Conservation (phyloP, 2,888 invertebrate genomes). For the Pterostichus madidus region DNA sequence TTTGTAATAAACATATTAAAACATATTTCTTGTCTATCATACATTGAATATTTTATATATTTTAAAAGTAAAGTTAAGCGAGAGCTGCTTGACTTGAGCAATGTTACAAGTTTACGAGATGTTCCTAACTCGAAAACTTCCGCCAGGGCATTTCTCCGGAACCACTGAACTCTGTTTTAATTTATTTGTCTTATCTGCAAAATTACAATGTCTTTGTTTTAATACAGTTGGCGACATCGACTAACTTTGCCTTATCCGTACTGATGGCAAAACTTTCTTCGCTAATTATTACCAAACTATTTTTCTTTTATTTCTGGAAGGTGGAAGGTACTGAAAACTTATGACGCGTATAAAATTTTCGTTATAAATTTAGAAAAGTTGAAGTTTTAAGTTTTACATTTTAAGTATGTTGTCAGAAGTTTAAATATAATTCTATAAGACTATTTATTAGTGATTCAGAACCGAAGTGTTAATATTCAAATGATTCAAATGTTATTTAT, state of each 20-base stretch:
- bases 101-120: constrained; percentile 26
- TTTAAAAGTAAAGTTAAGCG: neutral
- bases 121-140: constrained; percentile 21
- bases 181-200: constrained; percentile 49
- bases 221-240: constrained; percentile 31
- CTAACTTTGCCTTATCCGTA: neutral
- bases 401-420: too few species aligned
- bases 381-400: too few species aligned
- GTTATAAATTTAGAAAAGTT: neutral
- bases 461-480: neutral
- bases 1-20: too few species aligned
- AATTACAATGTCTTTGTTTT: constrained; percentile 48
- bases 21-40: too few species aligned
- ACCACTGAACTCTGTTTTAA: constrained; percentile 47
- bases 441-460: constrained; percentile 46
- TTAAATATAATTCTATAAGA: too few species aligned
- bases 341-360: neutral
- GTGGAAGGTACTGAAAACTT: neutral
- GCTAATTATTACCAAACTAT: constrained; percentile 33
- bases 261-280: constrained; percentile 3
- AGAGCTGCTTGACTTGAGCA: constrained; percentile 2
- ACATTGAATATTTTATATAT: too few species aligned
- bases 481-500: constrained; percentile 53
- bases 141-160: constrained; percentile 11
- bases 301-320: neutral